Evolutionary conservation across 1,140 invertebrate genomes (phyloP), one percentile per base, ranked within the genome.

Genomic region (Thereuonema tuberculata): DNA sequence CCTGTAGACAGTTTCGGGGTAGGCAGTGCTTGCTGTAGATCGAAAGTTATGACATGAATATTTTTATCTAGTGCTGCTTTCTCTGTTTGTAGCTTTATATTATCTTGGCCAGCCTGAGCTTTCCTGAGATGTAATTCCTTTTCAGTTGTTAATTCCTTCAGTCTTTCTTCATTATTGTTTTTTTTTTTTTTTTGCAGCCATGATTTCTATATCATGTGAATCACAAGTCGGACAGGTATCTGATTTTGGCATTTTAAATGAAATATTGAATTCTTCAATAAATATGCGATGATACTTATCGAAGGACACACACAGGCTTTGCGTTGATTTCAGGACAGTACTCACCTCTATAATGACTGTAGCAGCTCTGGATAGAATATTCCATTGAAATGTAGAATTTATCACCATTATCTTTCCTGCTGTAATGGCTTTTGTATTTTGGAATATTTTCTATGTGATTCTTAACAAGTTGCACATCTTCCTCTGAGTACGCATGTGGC

Each of bases 1-100:
- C 56, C 57, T 21, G 25, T 43, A 49, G 37, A 24, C 14, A 58
- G 31, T 25, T 48, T 58, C 2, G 57, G 57, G 17, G 57, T 58
- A 1, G 57, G 57, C 1, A 58, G n/a, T 47, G 57, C 28, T 49
- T 58, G 57, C 31, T 58, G 57, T 25, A 58, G 25, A 50, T 58
- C 57, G 17, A 58, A 20, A 25, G 37, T 15, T 20, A 58, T 58
- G 24, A 47, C 31, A 24, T 58, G 31, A 49, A 5, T 5, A 5
- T 50, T 49, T n/a, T 58, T 50, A 12, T 50, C 48, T 50, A 12
- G 48, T 20, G 48, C 48, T 27, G 25, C 15, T 52, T 50, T 21
- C 23, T 20, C 37, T 27, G 37, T 25, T 20, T 9, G 21, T 47
- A 48, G 14, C 15, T 48, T 14, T 9, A 14, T 50, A 12, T 50